phyloP scores from a whole-genome alignment of 2,797 vertebrate species.

The Amazonetta brasiliensis region DNA sequence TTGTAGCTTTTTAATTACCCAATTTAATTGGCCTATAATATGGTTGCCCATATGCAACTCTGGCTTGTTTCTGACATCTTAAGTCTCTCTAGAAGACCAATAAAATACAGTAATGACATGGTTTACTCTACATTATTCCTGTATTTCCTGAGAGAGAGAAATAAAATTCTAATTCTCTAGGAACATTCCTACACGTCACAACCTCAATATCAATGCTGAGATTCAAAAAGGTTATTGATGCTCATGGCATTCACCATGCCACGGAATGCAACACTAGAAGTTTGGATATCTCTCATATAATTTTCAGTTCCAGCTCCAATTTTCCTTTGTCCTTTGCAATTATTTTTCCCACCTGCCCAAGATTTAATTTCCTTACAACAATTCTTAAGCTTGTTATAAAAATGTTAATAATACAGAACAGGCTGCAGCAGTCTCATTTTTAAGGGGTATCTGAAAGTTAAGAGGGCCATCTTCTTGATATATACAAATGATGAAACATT shows the following conservation, averaged over 20 bases:
- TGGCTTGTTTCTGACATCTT: neutral
- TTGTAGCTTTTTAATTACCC: constrained; percentile 15
- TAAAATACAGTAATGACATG: neutral
- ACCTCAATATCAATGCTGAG: neutral
- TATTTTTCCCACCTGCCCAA: neutral
- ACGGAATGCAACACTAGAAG: neutral
- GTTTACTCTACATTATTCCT: neutral
- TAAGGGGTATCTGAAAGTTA: neutral
- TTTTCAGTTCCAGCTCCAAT: neutral
- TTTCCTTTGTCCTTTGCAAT: neutral
- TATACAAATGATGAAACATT: neutral
- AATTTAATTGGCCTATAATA: neutral
- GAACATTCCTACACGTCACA: neutral
- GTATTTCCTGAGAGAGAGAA: neutral
- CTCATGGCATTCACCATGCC: neutral
- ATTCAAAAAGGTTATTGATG: neutral
- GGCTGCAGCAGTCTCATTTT: neutral
- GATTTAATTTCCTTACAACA: neutral
- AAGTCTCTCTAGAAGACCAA: neutral
- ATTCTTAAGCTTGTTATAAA: neutral
- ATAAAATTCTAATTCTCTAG: neutral
- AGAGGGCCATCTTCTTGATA: neutral
- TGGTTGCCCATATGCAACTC: neutral
- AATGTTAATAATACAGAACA: neutral
- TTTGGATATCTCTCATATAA: neutral